phyloP scores from a whole-genome alignment of 2,888 invertebrate genomes.

The Macaria notata region DNA sequence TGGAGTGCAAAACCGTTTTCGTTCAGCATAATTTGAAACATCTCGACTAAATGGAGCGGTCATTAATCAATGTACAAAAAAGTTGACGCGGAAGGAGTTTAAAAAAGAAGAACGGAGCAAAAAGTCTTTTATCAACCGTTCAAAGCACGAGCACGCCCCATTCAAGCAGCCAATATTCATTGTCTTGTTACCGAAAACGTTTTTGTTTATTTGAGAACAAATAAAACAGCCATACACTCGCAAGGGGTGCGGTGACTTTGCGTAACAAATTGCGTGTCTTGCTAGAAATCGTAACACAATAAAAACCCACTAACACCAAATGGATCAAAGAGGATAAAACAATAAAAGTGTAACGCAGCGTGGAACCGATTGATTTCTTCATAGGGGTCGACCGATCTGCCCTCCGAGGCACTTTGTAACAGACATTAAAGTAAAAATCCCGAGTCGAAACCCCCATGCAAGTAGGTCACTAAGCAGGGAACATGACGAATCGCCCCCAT shows the following conservation, averaged over 20 bases:
- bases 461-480: conserved; percentile 67
- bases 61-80: conserved; percentile 64
- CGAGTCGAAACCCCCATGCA: conserved; percentile 45
- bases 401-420: conserved; percentile 46
- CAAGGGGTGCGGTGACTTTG: conserved; percentile 7
- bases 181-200: conserved; percentile 35
- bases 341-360: conserved; percentile 52
- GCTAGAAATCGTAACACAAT: conserved; percentile 22
- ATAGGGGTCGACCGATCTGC: conserved; percentile 47
- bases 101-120: conserved; percentile 52
- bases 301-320: conserved; percentile 32
- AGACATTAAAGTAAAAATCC: conserved; percentile 52
- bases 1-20: conserved; percentile 44
- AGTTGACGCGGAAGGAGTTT: conserved; percentile 57
- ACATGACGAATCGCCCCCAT: conserved; percentile 74
- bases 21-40: conserved; percentile 45
- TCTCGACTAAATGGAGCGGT: conserved; percentile 49
- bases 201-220: conserved; percentile 36
- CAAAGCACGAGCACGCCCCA: conserved; percentile 43
- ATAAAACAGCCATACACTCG: conserved; percentile 12
- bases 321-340: conserved; percentile 52
- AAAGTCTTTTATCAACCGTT: conserved; percentile 54
- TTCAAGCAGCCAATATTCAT: conserved; percentile 45
- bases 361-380: conserved; percentile 59
- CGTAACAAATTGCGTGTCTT: conserved; percentile 26